Evolutionary conservation across 2,888 invertebrate species (phyloP), one percentile per base, ranked within the genome.

Genomic region (Lasioglossum vierecki): DNA sequence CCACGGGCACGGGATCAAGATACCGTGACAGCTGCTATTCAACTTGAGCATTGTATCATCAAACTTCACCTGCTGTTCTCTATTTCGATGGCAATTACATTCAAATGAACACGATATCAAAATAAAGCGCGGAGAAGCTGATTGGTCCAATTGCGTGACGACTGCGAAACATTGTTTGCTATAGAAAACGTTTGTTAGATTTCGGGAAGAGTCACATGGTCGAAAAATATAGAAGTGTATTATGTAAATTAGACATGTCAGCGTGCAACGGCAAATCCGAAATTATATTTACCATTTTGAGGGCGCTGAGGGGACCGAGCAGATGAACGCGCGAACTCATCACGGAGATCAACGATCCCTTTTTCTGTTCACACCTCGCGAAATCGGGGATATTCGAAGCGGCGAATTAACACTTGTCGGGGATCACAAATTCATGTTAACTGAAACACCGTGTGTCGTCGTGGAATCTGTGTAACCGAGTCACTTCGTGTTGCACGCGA

Each of bases 271-370:
- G 35, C n/a, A 71, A 78, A 79, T 22, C 49, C 15, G 35, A 72
- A 72, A 81, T 63, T 80, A 68, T 80, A 86, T 86, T 86, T 87
- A 87, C 86, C 86, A 86, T 87, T 86, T 76, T 57, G 63, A 30
- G 60, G 53, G 60, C 63, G 72, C 15, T 63, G 35, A 72, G 78
- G 74, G 73, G n/a, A 46, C 49, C 39, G 57, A 70, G 57, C 26
- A 41, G n/a, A 60, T 15, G n/a, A 60, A 66, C 78, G 81, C 78
- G 85, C 75, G 81, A 84, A 85, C 46, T 66, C 85, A 85, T 85
- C 53, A 57, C 46, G 49, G 44, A 66, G 73, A 81, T 81, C 49
- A 66, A 75, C 57, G 44, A n/a, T 41, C 66, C 74, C 68, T 30
- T 39, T 30, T 60, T 71, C 70, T 74, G 35, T 60, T 77, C 39